phyloP scores from a whole-genome alignment of 2,113 vertebrate species.

The Phoenicopterus ruber region DNA sequence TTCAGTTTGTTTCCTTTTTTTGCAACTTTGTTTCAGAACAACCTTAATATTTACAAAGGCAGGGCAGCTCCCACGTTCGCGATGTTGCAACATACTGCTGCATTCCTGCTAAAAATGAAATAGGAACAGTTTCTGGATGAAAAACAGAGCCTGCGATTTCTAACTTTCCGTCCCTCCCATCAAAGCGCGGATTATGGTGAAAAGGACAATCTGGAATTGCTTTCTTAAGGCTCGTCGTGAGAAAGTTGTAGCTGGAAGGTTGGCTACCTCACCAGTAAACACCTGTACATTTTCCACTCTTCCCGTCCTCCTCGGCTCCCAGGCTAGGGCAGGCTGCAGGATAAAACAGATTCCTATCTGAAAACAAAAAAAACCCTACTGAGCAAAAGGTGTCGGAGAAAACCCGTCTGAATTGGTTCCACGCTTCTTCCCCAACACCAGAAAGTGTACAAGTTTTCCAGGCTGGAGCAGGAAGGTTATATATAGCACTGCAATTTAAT shows the following conservation, averaged over 20 bases:
- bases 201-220: neutral
- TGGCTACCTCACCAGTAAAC: neutral
- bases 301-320: neutral
- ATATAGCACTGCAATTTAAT: conserved; percentile 20
- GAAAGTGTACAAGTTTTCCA: neutral
- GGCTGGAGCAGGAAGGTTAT: neutral
- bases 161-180: neutral
- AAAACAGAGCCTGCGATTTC: neutral
- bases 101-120: neutral
- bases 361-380: neutral
- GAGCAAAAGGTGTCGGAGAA: neutral
- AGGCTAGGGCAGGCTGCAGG: neutral
- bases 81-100: neutral
- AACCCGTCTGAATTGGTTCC: neutral
- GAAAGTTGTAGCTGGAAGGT: neutral
- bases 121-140: neutral
- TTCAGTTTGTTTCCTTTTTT: neutral
- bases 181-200: neutral
- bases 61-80: neutral
- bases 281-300: neutral
- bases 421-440: neutral
- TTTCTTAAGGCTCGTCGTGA: neutral
- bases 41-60: neutral
- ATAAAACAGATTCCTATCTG: neutral
- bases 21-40: neutral